These are phyloP conservation scores for Pyrgus malvae DNA, from an alignment of 2,888 invertebrate genomes.

Conservation along the genomic window DNA sequence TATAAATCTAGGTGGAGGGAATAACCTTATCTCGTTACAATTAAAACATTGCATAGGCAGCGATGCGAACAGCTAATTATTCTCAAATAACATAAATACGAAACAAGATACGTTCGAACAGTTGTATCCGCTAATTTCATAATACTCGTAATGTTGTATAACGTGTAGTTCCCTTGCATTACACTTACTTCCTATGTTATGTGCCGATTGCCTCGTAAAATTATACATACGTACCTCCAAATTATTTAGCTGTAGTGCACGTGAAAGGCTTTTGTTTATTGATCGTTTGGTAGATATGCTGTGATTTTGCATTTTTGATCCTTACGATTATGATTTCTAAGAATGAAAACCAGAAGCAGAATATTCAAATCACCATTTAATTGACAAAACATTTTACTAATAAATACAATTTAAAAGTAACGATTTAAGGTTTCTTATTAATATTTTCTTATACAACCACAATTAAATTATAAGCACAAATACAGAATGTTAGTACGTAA, in stretches of 20 bases:
- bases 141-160: slow-evolving; percentile 16
- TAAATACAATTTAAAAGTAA: no score
- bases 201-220: slow-evolving; percentile 11
- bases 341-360: no score
- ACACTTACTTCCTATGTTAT: slow-evolving; percentile 14
- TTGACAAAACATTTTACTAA: no score
- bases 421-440: no score
- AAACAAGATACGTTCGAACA: slow-evolving; percentile 17
- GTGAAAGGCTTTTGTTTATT: slow-evolving; percentile 4
- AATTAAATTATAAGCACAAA: no score
- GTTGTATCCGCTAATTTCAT: slow-evolving; percentile 16
- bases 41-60: background rate
- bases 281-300: background rate
- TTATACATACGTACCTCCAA: slow-evolving; percentile 6
- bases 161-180: slow-evolving; percentile 4
- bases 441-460: no score
- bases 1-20: no score
- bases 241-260: background rate
- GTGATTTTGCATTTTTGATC: no score
- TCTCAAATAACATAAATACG: slow-evolving; percentile 14
- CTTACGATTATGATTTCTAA: no score
- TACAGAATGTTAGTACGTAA: no score
- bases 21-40: background rate
- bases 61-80: slow-evolving; percentile 8
- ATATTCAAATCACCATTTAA: no score